phyloP scores from a whole-genome alignment of 2,888 invertebrate genomes.

The Listrodromus nycthemerus region DNA sequence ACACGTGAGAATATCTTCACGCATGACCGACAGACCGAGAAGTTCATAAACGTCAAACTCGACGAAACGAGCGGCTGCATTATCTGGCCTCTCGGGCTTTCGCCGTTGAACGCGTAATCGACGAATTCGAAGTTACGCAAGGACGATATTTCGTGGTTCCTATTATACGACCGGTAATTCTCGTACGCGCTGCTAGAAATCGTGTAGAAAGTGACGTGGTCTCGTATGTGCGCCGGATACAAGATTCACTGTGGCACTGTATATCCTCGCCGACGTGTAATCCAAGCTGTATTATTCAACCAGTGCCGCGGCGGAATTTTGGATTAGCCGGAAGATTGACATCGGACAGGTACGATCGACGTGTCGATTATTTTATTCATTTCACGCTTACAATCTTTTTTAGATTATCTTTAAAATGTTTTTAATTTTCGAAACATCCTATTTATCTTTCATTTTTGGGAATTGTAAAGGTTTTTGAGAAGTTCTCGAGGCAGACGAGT shows the following conservation, averaged over 20 bases:
- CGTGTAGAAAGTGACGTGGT: conserved; percentile 58
- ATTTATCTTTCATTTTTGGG: not conserved
- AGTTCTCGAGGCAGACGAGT: conserved; percentile 47
- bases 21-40: not conserved
- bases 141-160: conserved; percentile 56
- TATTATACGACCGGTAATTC: conserved; percentile 39
- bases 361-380: not conserved
- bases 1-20: conserved; percentile 10
- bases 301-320: conserved; percentile 15
- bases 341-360: not conserved
- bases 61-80: not conserved
- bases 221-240: conserved; percentile 26
- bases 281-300: not conserved
- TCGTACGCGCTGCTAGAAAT: conserved; percentile 41
- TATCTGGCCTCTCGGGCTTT: conserved; percentile 17
- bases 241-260: not conserved
- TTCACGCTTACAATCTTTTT: not conserved
- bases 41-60: not conserved
- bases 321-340: conserved; percentile 20
- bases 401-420: not conserved
- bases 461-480: conserved; percentile 5
- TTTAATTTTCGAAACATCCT: not conserved
- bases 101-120: conserved; percentile 37
- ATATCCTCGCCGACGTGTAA: not conserved
- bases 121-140: conserved; percentile 59